Conservation (phyloP, 2,113 vertebrate species). For the Syngnathus typhle region DNA sequence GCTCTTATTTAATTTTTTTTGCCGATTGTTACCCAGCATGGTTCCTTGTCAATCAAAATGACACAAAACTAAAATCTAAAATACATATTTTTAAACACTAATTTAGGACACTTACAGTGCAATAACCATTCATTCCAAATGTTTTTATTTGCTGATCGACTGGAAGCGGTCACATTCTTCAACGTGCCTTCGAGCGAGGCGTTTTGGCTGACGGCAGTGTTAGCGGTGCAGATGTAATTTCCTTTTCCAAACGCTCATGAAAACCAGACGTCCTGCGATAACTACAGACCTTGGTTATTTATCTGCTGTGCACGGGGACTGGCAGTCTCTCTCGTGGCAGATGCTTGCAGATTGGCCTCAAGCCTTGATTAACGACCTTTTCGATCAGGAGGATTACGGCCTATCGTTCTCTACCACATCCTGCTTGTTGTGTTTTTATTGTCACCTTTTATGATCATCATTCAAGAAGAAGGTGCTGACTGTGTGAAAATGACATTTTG, state of each 20-base stretch:
- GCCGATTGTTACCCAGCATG: background rate
- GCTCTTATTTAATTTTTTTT: too few species aligned
- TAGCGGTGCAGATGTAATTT: slow-evolving; percentile 60
- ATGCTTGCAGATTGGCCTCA: slow-evolving; percentile 22
- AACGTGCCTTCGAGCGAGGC: background rate
- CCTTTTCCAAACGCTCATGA: slow-evolving; percentile 66
- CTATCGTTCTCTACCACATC: slow-evolving; percentile 23
- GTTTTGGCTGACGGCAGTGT: slow-evolving; percentile 44
- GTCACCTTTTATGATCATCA: slow-evolving; percentile 37
- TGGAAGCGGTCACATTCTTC: background rate
- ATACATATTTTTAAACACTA: background rate
- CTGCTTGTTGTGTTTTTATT: slow-evolving; percentile 37
- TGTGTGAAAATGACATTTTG: background rate
- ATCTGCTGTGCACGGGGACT: slow-evolving; percentile 53
- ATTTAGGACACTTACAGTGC: background rate
- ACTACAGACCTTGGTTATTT: slow-evolving; percentile 58
- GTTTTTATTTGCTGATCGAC: background rate
- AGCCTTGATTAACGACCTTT: slow-evolving; percentile 25
- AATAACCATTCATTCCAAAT: background rate
- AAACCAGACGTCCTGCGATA: slow-evolving; percentile 66
- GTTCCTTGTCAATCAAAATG: background rate
- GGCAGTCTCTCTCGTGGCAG: slow-evolving; percentile 27
- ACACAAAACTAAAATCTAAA: background rate
- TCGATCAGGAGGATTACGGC: slow-evolving; percentile 23
- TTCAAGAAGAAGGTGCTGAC: slow-evolving; percentile 10